Conservation (phyloP, 2,888 invertebrate genomes). For the Pogonocherus hispidulus region DNA sequence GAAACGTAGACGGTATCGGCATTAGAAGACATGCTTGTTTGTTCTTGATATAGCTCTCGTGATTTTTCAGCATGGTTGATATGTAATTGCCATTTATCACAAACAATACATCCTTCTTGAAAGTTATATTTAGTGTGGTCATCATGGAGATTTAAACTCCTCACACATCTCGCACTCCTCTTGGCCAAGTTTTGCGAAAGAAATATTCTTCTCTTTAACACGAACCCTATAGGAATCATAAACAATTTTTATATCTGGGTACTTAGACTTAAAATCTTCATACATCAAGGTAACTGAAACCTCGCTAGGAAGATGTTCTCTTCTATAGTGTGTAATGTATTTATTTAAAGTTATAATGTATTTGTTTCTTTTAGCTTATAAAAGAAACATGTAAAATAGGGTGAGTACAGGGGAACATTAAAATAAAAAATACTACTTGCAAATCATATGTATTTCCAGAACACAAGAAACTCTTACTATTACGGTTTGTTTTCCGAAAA, state of each 20-base stretch:
- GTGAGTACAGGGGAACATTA: too few species aligned
- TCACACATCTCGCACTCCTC: slow-evolving; percentile 47
- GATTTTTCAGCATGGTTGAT: slow-evolving; percentile 28
- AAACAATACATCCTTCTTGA: slow-evolving; percentile 19
- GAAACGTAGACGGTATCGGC: slow-evolving; percentile 15
- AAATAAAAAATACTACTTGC: too few species aligned
- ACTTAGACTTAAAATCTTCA: slow-evolving; percentile 33
- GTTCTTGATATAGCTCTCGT: slow-evolving; percentile 23
- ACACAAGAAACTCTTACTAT: too few species aligned
- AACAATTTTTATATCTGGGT: slow-evolving; percentile 27
- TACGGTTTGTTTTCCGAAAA: too few species aligned
- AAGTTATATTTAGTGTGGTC: slow-evolving; percentile 37
- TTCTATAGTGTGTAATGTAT: slow-evolving; percentile 38
- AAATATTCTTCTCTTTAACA: slow-evolving; percentile 40
- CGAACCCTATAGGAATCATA: slow-evolving; percentile 24
- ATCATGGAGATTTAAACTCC: slow-evolving; percentile 38
- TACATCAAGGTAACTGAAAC: slow-evolving; percentile 31
- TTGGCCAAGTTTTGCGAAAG: slow-evolving; percentile 43
- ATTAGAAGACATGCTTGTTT: slow-evolving; percentile 1
- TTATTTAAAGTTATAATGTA: too few species aligned
- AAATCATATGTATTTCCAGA: too few species aligned
- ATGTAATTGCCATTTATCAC: slow-evolving; percentile 33
- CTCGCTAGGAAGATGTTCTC: slow-evolving; percentile 26
- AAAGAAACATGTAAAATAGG: too few species aligned
- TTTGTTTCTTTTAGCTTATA: too few species aligned